A percentile compares a stretch with the other conserved stretches of the same genome.
Conservation (phyloP, 2,797 vertebrate species). For the Emys orbicularis region DNA sequence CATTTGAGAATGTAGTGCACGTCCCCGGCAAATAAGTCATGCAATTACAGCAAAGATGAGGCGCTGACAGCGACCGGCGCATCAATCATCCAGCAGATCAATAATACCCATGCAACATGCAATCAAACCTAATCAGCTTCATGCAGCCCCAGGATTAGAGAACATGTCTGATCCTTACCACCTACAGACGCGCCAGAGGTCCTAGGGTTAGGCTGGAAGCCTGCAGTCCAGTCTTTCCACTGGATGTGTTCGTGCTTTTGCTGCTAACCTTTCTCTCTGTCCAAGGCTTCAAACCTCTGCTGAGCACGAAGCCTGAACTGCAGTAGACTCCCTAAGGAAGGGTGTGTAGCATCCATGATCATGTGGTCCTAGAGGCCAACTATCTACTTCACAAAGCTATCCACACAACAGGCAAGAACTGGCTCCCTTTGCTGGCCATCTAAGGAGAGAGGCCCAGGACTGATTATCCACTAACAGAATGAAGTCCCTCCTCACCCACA, state of each 20-base stretch:
- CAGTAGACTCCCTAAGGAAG: rapidly evolving
- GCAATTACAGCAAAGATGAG: conserved; percentile 78
- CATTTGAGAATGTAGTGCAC: conserved; percentile 74
- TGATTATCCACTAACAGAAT: background rate
- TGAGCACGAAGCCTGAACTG: background rate
- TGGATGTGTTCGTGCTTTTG: conserved; percentile 17
- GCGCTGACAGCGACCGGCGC: conserved; percentile 70
- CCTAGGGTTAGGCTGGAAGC: conserved; percentile 41
- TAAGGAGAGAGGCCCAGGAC: background rate
- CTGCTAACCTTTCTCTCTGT: background rate
- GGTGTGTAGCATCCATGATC: background rate
- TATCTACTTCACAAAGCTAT: background rate
- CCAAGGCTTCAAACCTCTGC: background rate
- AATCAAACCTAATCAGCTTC: conserved; percentile 81
- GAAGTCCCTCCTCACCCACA: background rate
- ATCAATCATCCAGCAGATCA: conserved; percentile 79
- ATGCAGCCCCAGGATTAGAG: conserved; percentile 62
- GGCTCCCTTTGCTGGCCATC: background rate
- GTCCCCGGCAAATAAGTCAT: conserved; percentile 79
- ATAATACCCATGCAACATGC: conserved; percentile 75
- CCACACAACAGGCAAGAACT: background rate
- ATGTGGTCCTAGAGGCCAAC: background rate
- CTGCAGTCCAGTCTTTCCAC: conserved; percentile 32
- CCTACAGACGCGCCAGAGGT: conserved; percentile 31
- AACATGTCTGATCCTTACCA: conserved; percentile 50